Conservation (phyloP, 1,140 invertebrate species). For the Pentalonia nigronervosa region DNA sequence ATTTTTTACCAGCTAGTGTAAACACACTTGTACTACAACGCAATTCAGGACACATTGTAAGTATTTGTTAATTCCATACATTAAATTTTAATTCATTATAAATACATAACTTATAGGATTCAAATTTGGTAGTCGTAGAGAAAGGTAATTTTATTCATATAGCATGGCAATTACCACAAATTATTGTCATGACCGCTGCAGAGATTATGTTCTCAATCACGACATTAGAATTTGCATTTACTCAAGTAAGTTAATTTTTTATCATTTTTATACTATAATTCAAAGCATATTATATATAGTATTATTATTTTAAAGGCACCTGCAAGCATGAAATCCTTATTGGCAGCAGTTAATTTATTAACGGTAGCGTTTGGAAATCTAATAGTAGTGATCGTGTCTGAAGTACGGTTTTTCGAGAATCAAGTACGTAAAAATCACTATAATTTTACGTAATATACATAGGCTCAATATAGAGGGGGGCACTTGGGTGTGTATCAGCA, state of each 20-base stretch:
- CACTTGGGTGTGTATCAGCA: background rate
- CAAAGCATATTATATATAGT: background rate
- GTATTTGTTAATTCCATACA: background rate
- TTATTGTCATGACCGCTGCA: slow-evolving; percentile 70
- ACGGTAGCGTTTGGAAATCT: slow-evolving; percentile 67
- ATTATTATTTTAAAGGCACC: slow-evolving; percentile 67
- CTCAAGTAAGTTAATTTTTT: slow-evolving; percentile 66
- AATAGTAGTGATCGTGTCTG: slow-evolving; percentile 66
- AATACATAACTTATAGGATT: background rate
- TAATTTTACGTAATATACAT: background rate
- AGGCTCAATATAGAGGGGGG: background rate
- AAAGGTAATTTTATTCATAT: slow-evolving; percentile 65
- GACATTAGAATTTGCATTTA: slow-evolving; percentile 74
- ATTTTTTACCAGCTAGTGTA: slow-evolving; percentile 40
- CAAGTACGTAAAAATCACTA: slow-evolving; percentile 64
- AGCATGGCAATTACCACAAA: slow-evolving; percentile 72
- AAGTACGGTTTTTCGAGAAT: slow-evolving; percentile 66
- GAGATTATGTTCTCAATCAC: slow-evolving; percentile 75
- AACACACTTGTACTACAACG: slow-evolving; percentile 20
- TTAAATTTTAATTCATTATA: background rate
- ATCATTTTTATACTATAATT: background rate
- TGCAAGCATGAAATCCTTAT: slow-evolving; percentile 68
- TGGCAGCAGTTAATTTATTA: slow-evolving; percentile 66
- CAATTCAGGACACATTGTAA: slow-evolving; percentile 9
- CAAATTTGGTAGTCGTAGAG: background rate